Evolutionary conservation across 2,113 vertebrate species (phyloP), one percentile per base, ranked within the genome.

Genomic region (Corvus cornix): DNA sequence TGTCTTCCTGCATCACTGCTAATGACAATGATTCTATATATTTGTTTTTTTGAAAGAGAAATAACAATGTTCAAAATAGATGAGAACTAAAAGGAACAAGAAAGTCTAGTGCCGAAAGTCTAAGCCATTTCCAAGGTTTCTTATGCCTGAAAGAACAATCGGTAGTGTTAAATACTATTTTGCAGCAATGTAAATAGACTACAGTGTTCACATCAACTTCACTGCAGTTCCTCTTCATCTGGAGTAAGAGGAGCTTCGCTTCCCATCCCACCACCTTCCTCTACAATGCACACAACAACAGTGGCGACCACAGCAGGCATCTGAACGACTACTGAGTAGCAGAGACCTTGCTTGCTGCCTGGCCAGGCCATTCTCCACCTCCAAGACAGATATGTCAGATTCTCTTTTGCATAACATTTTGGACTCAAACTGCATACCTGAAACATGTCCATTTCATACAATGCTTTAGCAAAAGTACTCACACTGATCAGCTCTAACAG

Each of bases 11-110:
- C 69, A 93, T 94, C 78, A 89, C 27, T 1, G 4, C 64, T 64
- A 86, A 90, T 64, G 83, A 82, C 93, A 97, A 94, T 94, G 94
- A 95, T 84, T 78, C n/a, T 13, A 41, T 37, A 12, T 14, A 58
- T 4, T 67, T 74, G 39, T 35, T 73, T 89, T 72, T 76, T 72
- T 12, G 31, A 53, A 74, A 72, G 9, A 88, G 22, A 88, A 80
- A 86, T 53, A 85, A 87, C 15, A 55, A 33, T 51, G 22, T 48
- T 83, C 46, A 85, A 76, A 81, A 80, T 15, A 79, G 33, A 77
- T 19, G 13, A 77, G 87, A 94, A 62, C 39, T 58, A 69, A 82
- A 68, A 87, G 19, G 37, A 85, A 31, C 24, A 87, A 70, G 44
- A 26, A 93, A 81, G 30, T 13, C 4, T n/a, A 69, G 16, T 56